phyloP scores from a whole-genome alignment of 2,797 vertebrate species.

The Sphaeramia orbicularis region DNA sequence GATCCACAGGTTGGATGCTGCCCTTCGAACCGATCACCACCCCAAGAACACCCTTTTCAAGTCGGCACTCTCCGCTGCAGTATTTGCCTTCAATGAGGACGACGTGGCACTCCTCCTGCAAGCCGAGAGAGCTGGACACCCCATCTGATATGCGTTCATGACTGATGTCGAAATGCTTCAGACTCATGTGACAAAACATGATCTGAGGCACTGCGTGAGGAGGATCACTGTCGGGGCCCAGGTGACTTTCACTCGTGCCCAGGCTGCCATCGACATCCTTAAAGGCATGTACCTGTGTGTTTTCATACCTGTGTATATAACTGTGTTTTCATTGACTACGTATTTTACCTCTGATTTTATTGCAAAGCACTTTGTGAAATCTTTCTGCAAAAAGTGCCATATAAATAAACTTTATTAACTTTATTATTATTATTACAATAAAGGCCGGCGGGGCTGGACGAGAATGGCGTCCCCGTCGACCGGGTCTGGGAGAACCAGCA shows the following conservation, averaged over 20 bases:
- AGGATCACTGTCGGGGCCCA: neutral
- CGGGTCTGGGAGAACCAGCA: conserved; percentile 35
- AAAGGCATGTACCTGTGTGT: no score
- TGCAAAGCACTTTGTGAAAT: no score
- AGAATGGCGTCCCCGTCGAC: conserved; percentile 14
- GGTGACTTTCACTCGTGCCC: neutral
- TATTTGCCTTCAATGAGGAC: conserved; percentile 17
- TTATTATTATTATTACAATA: no score
- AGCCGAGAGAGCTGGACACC: no score
- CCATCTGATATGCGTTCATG: no score
- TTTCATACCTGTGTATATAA: no score
- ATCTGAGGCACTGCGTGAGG: neutral
- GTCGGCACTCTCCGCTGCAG: conserved; percentile 33
- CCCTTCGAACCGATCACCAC: conserved; percentile 22
- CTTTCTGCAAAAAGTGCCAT: no score
- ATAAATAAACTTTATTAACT: no score
- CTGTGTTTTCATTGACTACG: no score
- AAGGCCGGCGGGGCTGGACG: neutral
- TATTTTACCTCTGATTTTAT: no score
- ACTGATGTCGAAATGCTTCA: no score
- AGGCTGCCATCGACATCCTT: neutral
- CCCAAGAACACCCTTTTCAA: conserved; percentile 30
- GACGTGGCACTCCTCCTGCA: conserved; percentile 16
- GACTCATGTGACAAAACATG: no score
- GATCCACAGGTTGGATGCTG: conserved; percentile 27